Evolutionary conservation across 2,888 invertebrate species (phyloP), one percentile per base, ranked within the genome.

Genomic region (Liodrosophila aerea): DNA sequence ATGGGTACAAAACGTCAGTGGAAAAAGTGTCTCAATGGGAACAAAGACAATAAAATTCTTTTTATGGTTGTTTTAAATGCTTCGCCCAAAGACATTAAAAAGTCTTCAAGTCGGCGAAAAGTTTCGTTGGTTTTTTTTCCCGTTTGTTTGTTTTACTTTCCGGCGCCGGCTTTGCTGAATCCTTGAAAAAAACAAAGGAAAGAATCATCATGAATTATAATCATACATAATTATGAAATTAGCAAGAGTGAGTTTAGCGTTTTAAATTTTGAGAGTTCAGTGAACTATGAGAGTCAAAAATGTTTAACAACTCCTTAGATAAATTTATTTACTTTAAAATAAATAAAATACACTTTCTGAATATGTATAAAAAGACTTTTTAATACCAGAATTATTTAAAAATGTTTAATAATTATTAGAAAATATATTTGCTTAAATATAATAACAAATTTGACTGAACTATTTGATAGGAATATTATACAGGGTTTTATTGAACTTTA

Each of bases 21-120:
- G 36, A 41, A 50, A 51, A 50, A 51, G 57, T 41, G 40, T 44
- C 40, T 47, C 47, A 56, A 68, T 62, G 40, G 29, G 34, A 52
- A 41, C 40, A 56, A 52, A 62, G 75, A 75, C 76, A 78, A 78
- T 72, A 66, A 68, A 78, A 75, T 60, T 69, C 58, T 69, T 76
- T 82, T 81, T 74, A 80, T 75, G 66, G 63, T 18, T 72, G 56
- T 64, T 64, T 82, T 76, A 70, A 77, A 78, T 64, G 76, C 73
- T 82, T 60, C 39, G 62, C 68, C 43, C 50, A 50, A 65, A 71
- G 59, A 64, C 73, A 82, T 77, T 77, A 67, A 82, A 76, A 73
- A 78, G 70, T 76, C 70, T 57, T 64, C 62, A 78, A 73, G 70
- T 70, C 59, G 46, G 51, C 15, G 15, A 44, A 82, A 68, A 39